Conservation (phyloP, 2,888 invertebrate species). For the Lepas anatifera region DNA sequence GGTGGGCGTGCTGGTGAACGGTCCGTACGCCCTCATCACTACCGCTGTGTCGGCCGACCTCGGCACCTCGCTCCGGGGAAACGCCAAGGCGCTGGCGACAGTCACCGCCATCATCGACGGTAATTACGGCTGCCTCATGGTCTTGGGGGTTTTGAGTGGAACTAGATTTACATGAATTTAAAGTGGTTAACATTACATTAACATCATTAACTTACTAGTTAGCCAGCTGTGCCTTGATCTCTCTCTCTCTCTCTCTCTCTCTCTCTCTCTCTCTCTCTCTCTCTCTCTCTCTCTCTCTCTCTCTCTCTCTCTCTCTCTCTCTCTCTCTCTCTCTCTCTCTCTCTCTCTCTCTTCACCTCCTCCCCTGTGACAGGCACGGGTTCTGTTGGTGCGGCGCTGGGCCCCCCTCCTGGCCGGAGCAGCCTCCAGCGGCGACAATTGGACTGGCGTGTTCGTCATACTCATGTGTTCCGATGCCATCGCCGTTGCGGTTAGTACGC, state of each 20-base stretch:
- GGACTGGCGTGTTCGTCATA: conserved; percentile 84
- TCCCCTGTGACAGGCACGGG: background rate
- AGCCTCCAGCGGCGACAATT: conserved; percentile 71
- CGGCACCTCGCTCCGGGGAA: conserved; percentile 63
- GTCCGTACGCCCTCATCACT: conserved; percentile 90
- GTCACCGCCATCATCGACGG: conserved; percentile 98
- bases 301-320: background rate
- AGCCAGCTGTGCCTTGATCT: background rate
- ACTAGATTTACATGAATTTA: background rate
- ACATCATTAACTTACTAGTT: no score
- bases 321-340: background rate
- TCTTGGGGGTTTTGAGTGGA: no score
- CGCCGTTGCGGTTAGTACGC: conserved; percentile 51
- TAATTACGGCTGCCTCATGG: conserved; percentile 37
- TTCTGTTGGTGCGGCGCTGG: conserved; percentile 69
- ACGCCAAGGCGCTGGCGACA: conserved; percentile 80
- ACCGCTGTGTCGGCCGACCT: conserved; percentile 92
- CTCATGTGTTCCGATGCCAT: conserved; percentile 66
- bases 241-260: no score
- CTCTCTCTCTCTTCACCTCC: no score
- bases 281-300: background rate
- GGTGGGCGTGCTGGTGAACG: conserved; percentile 78
- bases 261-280: background rate
- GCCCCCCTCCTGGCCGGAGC: conserved; percentile 79
- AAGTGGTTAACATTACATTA: background rate